Percentiles rank a stretch among this genome's conserved stretches.
These are phyloP conservation scores for Salticus scenicus DNA, from an alignment of 2,888 invertebrate genomes.

Conservation along the genomic window DNA sequence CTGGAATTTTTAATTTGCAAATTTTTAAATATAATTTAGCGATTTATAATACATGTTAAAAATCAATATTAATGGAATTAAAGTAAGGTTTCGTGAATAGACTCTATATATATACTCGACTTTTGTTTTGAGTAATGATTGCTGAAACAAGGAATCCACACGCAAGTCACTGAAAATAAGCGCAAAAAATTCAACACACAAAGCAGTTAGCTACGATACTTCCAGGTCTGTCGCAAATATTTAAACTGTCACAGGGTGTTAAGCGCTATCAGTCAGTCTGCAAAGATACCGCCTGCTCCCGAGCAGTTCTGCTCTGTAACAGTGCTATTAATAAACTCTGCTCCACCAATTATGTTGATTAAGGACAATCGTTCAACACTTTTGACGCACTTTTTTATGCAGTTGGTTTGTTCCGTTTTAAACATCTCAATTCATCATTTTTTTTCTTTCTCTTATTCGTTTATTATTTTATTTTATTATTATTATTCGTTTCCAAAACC, in stretches of 20 bases:
- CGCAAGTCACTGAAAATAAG: too few species aligned
- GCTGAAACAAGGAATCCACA: too few species aligned
- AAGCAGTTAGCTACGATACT: not conserved
- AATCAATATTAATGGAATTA: too few species aligned
- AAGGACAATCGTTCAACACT: slow-evolving; percentile 56
- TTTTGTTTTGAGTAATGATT: too few species aligned
- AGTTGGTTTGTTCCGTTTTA: not conserved
- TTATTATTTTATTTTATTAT: too few species aligned
- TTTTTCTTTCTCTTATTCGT: not conserved
- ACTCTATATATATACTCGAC: too few species aligned
- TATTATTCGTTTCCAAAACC: too few species aligned
- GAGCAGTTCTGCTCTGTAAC: not conserved
- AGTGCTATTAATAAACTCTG: slow-evolving; percentile 64
- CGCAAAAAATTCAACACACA: not conserved
- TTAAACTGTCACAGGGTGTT: slow-evolving; percentile 40
- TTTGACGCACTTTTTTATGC: slow-evolving; percentile 57
- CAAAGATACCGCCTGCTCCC: slow-evolving; percentile 32
- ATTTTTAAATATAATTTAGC: too few species aligned
- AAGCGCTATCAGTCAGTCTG: slow-evolving; percentile 51
- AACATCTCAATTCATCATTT: not conserved
- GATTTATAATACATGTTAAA: too few species aligned
- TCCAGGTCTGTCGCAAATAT: slow-evolving; percentile 39
- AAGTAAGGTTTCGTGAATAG: too few species aligned
- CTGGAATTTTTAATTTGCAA: too few species aligned
- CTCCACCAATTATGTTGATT: slow-evolving; percentile 65